A percentile compares a stretch with the other conserved stretches of the same genome.
Evolutionary conservation across 2,113 vertebrate species (phyloP).

Genomic region (Meles meles): DNA sequence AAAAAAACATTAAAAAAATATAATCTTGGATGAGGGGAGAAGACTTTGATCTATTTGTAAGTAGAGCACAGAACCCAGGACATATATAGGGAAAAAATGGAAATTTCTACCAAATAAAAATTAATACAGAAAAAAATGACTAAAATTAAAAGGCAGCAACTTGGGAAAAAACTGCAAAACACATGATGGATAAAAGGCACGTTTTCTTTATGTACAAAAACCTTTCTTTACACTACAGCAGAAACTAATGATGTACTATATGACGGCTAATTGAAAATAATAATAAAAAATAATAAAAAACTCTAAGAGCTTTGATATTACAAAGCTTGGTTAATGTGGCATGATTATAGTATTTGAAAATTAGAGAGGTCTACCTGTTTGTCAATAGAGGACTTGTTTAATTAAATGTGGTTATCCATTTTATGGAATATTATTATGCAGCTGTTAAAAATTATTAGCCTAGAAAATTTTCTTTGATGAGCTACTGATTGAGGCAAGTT

Average conservation of each 20-base stretch:
- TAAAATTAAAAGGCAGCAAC: not conserved
- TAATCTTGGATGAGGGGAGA: not conserved
- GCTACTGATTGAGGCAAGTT: not conserved
- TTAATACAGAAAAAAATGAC: not conserved
- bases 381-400: slow-evolving; percentile 18
- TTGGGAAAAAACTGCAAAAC: not conserved
- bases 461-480: not conserved
- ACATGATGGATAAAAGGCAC: not conserved
- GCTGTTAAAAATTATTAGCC: slow-evolving; percentile 40
- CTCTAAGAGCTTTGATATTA: not conserved
- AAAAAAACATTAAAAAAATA: no score
- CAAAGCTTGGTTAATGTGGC: not conserved
- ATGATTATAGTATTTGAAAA: not conserved
- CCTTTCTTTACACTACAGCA: not conserved
- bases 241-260: not conserved
- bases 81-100: not conserved
- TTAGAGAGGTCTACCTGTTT: slow-evolving; percentile 17
- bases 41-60: not conserved
- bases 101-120: not conserved
- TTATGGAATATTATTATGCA: slow-evolving; percentile 1
- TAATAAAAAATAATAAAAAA: not conserved
- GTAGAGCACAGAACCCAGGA: not conserved
- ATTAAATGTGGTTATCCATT: slow-evolving; percentile 38
- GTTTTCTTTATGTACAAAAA: not conserved
- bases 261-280: not conserved